These are phyloP conservation scores for Alexandromys oeconomus DNA, from an alignment of 2,797 vertebrate genomes.

Conservation along the genomic window DNA sequence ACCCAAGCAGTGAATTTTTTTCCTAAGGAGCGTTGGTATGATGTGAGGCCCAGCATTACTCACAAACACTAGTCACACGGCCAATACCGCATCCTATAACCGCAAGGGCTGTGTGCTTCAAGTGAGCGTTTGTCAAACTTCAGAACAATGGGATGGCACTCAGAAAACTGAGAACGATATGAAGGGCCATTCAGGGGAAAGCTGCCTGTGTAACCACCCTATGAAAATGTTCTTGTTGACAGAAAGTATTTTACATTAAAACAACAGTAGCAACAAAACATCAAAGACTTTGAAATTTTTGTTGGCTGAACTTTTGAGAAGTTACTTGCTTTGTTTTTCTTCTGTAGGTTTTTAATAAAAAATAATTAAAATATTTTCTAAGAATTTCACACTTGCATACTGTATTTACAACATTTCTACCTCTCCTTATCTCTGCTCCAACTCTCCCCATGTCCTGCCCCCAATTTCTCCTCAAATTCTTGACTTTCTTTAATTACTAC, in stretches of 20 bases:
- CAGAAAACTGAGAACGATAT: slow-evolving; percentile 95
- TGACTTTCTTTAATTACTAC: neutral
- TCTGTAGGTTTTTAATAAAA: slow-evolving; percentile 90
- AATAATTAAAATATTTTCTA: neutral
- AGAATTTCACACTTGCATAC: no score
- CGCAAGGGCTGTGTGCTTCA: slow-evolving; percentile 94
- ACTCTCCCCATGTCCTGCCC: no score
- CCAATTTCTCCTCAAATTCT: neutral
- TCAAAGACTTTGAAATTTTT: slow-evolving; percentile 94
- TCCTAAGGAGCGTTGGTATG: slow-evolving; percentile 19
- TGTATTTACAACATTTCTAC: neutral
- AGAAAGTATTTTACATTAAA: slow-evolving; percentile 97
- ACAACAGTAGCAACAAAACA: slow-evolving; percentile 63
- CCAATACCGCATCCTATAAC: slow-evolving; percentile 90
- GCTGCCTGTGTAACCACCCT: slow-evolving; percentile 94
- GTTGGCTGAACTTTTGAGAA: slow-evolving; percentile 92
- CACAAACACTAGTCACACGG: neutral
- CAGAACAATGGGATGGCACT: slow-evolving; percentile 95
- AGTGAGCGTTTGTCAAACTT: slow-evolving; percentile 93
- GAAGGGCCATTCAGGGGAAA: slow-evolving; percentile 93
- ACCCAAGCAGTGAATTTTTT: neutral
- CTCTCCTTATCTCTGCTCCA: no score
- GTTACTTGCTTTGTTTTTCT: slow-evolving; percentile 95
- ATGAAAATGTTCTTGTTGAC: slow-evolving; percentile 94
- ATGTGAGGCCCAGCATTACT: neutral